Base-by-base conservation (phyloP, 1,140 invertebrate genomes). In the Brachionus koreanus region DNA sequence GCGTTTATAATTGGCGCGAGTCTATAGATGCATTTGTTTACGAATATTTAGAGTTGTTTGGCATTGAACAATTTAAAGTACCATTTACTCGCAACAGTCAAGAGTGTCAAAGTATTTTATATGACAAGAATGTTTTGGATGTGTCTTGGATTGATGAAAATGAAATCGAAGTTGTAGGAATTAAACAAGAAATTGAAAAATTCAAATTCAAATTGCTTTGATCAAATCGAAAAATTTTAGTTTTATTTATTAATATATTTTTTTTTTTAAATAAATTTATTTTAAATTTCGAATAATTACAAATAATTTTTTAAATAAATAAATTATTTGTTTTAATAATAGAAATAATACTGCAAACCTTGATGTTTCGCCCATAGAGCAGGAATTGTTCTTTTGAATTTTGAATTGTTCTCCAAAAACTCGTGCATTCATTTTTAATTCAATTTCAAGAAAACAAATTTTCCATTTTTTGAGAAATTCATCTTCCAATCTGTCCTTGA, bases 21-120 rank as follows among this genome's bases (percentile, higher is more conserved):
- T 7, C 16, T 46, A 29, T 74, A 46, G 69, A 74, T 46, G 19
- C 2, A 3, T 74, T 74, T 74, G n/a, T 74, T 5, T 46, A 23
- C 12, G 19, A 74, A 25, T 74, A 74, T 46, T 29, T 74, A 25
- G 69, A 74, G 5, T 5, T 46, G 9, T 74, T 74, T 46, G 19
- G n/a, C 7, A 74, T 74, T 19, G 69, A 74, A 46, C 42, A 43
- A 74, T 25, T 74, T 25, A 74, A 46, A 25, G 43, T 74, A 12
- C 69, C 69, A 7, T 74, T 74, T 74, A 25, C n/a, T 19, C 16
- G 42, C 9, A 29, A 33, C 19, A 74, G 69, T 25, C 39, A 49
- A 46, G 19, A 29, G 25, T 46, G 39, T 43, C 39, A 74, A 74
- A 74, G 9, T 74, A 46, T 74, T 23, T 5, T 74, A 5, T 74